These are phyloP conservation scores for Onychostoma macrolepis DNA, from an alignment of 2,113 vertebrate species.

Conservation along the genomic window DNA sequence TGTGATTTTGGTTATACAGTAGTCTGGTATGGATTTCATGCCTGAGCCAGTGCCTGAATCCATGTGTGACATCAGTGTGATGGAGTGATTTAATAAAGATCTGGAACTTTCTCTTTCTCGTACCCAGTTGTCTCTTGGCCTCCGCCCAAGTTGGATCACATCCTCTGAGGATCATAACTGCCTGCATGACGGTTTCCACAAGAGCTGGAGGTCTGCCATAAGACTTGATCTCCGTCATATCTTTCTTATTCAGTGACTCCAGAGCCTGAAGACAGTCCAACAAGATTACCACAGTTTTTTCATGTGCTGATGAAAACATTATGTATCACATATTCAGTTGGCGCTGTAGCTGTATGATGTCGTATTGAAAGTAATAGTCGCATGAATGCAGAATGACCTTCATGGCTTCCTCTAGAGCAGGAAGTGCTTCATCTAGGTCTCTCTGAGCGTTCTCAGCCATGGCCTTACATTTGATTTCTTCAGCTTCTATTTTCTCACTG, in stretches of 20 bases:
- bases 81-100: slow-evolving; percentile 42
- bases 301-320: background rate
- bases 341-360: background rate
- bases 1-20: slow-evolving; percentile 16
- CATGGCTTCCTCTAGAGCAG: slow-evolving; percentile 88
- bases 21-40: slow-evolving; percentile 37
- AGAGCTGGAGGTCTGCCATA: slow-evolving; percentile 84
- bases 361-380: background rate
- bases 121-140: slow-evolving; percentile 89
- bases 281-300: slow-evolving; percentile 17
- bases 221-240: slow-evolving; percentile 91
- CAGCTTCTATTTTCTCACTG: slow-evolving; percentile 83
- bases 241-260: slow-evolving; percentile 90
- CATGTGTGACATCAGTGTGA: slow-evolving; percentile 41
- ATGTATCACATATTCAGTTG: background rate
- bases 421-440: slow-evolving; percentile 87
- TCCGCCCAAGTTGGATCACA: slow-evolving; percentile 88
- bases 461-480: slow-evolving; percentile 84
- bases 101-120: slow-evolving; percentile 54
- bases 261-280: slow-evolving; percentile 75
- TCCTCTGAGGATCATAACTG: slow-evolving; percentile 88
- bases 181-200: slow-evolving; percentile 90
- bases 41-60: slow-evolving; percentile 8
- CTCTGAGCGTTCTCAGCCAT: slow-evolving; percentile 87
- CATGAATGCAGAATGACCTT: slow-evolving; percentile 71